These are phyloP conservation scores for Illadopsis cleaveri DNA, from an alignment of 2,113 vertebrate species.

Conservation along the genomic window DNA sequence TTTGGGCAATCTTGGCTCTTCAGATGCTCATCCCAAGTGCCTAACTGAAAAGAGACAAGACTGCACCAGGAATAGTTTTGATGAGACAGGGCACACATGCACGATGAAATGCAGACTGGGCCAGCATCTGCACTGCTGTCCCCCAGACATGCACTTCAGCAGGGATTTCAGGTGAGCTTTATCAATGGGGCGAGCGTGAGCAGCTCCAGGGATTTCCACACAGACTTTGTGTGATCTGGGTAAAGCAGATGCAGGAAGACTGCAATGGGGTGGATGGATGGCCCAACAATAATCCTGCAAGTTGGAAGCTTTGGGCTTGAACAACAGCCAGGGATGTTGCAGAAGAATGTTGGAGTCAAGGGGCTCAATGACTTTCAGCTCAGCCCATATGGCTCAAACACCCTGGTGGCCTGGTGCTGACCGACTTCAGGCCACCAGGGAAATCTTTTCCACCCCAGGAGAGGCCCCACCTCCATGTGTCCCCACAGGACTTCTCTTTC, in stretches of 20 bases:
- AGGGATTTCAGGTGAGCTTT: background rate
- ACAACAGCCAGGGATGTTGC: background rate
- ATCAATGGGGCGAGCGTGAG: accelerated
- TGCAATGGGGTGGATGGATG: accelerated
- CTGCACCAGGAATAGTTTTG: background rate
- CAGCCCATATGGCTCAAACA: background rate
- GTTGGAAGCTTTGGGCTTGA: background rate
- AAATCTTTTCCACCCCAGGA: background rate
- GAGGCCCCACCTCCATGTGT: background rate
- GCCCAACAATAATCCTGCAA: background rate
- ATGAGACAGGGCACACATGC: background rate
- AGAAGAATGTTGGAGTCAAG: background rate
- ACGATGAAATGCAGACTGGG: accelerated
- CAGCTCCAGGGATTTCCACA: background rate
- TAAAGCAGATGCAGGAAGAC: background rate
- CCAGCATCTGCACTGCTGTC: background rate
- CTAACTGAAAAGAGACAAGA: background rate
- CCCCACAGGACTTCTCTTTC: background rate
- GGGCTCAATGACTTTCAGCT: background rate
- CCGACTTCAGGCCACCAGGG: background rate
- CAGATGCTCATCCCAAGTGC: background rate
- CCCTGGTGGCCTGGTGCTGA: background rate
- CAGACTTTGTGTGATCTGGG: background rate
- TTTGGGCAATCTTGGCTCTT: background rate
- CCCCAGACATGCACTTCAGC: background rate